Conservation (phyloP, 2,797 vertebrate species). For the Sternotherus odoratus region DNA sequence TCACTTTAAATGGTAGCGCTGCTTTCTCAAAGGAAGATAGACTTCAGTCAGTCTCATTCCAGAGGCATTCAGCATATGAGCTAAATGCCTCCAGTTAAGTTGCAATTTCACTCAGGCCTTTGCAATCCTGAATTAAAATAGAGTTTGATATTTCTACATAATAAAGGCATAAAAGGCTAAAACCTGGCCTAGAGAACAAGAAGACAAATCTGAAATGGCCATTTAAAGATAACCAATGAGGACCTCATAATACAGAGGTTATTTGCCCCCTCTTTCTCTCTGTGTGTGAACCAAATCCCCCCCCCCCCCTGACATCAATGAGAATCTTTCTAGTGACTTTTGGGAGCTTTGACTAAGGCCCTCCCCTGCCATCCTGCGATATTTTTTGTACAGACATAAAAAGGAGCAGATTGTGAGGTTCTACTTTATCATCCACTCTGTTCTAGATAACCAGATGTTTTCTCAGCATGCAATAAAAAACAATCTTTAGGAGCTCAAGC, state of each 20-base stretch:
- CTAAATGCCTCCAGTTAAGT: background rate
- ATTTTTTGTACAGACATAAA: background rate
- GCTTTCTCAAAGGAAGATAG: constrained; percentile 21
- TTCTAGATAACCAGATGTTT: background rate
- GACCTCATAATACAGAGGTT: background rate
- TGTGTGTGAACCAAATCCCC: background rate
- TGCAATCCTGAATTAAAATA: constrained; percentile 13
- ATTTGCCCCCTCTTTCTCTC: background rate
- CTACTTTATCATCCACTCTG: background rate
- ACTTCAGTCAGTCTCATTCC: background rate
- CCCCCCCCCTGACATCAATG: background rate
- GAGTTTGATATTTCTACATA: background rate
- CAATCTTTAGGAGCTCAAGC: background rate
- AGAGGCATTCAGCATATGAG: background rate
- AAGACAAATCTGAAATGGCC: constrained; percentile 13
- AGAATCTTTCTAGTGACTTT: background rate
- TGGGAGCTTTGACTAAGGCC: background rate
- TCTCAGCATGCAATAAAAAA: background rate
- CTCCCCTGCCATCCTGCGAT: background rate
- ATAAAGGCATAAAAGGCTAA: background rate
- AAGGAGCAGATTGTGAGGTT: background rate
- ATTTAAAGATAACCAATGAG: background rate
- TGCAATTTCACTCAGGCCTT: background rate
- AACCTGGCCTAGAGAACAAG: background rate
- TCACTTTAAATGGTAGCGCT: constrained; percentile 5